Evolutionary conservation across 2,888 invertebrate genomes (phyloP).

Genomic region (Temnothorax ravouxi): DNA sequence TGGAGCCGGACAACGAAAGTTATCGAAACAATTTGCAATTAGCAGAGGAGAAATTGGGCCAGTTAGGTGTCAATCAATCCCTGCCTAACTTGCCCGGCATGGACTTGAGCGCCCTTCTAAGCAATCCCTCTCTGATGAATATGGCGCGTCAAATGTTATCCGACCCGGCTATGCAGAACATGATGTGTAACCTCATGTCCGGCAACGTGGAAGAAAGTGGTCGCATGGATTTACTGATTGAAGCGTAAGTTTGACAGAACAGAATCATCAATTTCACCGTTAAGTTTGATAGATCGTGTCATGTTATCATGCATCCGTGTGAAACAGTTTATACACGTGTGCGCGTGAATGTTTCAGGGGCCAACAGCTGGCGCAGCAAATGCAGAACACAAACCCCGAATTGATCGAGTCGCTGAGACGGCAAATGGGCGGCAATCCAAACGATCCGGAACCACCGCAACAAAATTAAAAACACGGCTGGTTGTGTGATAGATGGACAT

Average conservation of each 20-base stretch:
- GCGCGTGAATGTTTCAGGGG: constrained; percentile 88
- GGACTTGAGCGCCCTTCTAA: constrained; percentile 90
- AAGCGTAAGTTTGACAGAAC: constrained; percentile 85
- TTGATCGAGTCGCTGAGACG: constrained; percentile 92
- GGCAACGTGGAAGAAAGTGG: constrained; percentile 81
- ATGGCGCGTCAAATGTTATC: constrained; percentile 95
- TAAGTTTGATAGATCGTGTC: not conserved
- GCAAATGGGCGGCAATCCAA: constrained; percentile 86
- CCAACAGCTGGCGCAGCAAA: constrained; percentile 93
- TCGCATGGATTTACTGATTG: constrained; percentile 87
- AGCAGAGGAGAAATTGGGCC: constrained; percentile 90
- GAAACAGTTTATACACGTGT: not conserved
- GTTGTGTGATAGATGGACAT: constrained; percentile 28
- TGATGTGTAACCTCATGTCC: constrained; percentile 89
- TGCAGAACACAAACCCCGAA: constrained; percentile 94
- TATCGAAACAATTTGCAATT: constrained; percentile 95
- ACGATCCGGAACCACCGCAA: constrained; percentile 82
- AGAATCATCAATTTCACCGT: not conserved
- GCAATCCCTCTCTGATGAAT: constrained; percentile 93
- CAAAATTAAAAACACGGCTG: constrained; percentile 76
- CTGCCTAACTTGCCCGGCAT: constrained; percentile 80
- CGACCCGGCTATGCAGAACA: constrained; percentile 94
- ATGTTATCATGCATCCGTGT: not conserved
- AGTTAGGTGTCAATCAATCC: constrained; percentile 75
- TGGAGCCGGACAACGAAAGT: constrained; percentile 97